A percentile compares a stretch with the other conserved stretches of the same genome.
Evolutionary conservation across 2,888 invertebrate species (phyloP).

Genomic region (Lochmaea crataegi): DNA sequence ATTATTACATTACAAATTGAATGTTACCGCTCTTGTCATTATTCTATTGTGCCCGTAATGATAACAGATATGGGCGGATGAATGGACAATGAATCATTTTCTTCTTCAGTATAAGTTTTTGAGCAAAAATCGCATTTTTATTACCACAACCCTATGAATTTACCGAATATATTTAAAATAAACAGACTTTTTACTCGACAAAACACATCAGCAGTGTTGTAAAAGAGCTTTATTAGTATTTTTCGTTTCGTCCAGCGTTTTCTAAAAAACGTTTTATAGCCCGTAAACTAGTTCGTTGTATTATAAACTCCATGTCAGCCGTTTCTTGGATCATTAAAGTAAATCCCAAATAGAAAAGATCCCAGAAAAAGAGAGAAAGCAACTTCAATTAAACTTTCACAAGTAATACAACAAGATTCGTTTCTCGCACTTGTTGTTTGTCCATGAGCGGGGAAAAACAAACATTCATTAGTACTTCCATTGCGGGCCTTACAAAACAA

Average conservation of each 20-base stretch:
- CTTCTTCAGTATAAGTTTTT: too few species aligned
- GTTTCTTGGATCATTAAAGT: slow-evolving; percentile 5
- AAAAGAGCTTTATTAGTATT: not conserved
- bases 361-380: slow-evolving; percentile 10
- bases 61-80: too few species aligned
- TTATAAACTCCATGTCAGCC: not conserved
- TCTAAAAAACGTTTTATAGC: not conserved
- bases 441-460: slow-evolving; percentile 14
- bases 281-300: not conserved
- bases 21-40: too few species aligned
- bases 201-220: not conserved
- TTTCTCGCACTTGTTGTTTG: slow-evolving; percentile 25
- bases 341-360: not conserved
- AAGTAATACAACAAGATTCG: slow-evolving; percentile 25
- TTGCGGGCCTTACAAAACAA: slow-evolving; percentile 17
- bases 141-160: too few species aligned
- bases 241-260: not conserved
- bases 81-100: too few species aligned
- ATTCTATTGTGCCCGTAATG: too few species aligned
- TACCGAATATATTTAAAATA: too few species aligned
- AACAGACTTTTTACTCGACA: not conserved
- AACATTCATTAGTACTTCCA: slow-evolving; percentile 29
- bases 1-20: too few species aligned
- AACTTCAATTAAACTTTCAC: slow-evolving; percentile 20
- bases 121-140: too few species aligned